phyloP scores from a whole-genome alignment of 2,113 vertebrate genomes.

The Seriola aureovittata region DNA sequence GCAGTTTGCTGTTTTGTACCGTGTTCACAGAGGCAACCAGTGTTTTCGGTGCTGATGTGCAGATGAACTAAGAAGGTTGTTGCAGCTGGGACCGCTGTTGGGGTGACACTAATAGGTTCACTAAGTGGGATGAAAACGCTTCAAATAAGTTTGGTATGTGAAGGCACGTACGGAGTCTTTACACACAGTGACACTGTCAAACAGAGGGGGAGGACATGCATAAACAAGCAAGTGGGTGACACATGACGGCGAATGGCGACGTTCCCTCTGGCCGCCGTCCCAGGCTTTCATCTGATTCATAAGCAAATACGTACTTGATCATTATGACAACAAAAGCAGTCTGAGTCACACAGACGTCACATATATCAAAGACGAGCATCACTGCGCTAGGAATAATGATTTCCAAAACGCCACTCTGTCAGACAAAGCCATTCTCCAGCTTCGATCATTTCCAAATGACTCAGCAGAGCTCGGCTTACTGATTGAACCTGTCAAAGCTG shows the following conservation, averaged over 20 bases:
- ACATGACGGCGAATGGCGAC: slow-evolving; percentile 65
- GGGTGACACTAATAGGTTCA: slow-evolving; percentile 29
- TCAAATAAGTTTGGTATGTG: slow-evolving; percentile 49
- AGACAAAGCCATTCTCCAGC: slow-evolving; percentile 23
- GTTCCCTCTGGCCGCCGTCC: slow-evolving; percentile 57
- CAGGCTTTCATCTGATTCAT: slow-evolving; percentile 75
- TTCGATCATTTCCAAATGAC: slow-evolving; percentile 34
- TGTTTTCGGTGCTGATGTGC: neutral
- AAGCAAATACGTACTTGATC: slow-evolving; percentile 50
- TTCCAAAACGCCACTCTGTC: slow-evolving; percentile 42
- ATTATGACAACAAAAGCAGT: slow-evolving; percentile 53
- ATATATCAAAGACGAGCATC: slow-evolving; percentile 57
- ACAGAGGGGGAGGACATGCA: slow-evolving; percentile 47
- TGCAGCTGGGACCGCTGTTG: slow-evolving; percentile 40
- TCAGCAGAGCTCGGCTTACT: slow-evolving; percentile 20
- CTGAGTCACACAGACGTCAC: slow-evolving; percentile 53
- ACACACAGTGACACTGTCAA: slow-evolving; percentile 51
- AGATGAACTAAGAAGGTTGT: slow-evolving; percentile 32
- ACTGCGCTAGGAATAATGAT: slow-evolving; percentile 23
- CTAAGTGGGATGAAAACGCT: slow-evolving; percentile 44
- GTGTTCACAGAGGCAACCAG: neutral
- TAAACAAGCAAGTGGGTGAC: slow-evolving; percentile 79
- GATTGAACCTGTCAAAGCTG: slow-evolving; percentile 25
- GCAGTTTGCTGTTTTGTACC: neutral
- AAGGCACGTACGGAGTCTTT: slow-evolving; percentile 20